Evolutionary conservation across 2,888 invertebrate genomes (phyloP), one percentile per base, ranked within the genome.

Genomic region (Drosophila greeni): DNA sequence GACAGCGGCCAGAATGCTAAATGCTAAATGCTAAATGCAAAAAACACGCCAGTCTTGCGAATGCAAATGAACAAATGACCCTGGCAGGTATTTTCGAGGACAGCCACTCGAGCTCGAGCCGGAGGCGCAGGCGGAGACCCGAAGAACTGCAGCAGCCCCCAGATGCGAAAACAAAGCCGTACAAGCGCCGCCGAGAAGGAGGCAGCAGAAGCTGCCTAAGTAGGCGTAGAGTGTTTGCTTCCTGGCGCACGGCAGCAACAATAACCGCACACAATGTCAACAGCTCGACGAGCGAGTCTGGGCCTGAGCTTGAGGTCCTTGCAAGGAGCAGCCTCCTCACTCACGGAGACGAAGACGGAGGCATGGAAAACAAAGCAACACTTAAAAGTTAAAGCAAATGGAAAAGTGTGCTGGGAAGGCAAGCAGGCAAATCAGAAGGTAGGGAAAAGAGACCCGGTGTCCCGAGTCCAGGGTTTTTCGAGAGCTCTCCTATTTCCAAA

Each of bases 61-160:
- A 84, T 81, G 80, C 84, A 81, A 81, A 81, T 84, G 84, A 79
- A 74, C 84, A 81, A 82, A 68, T 78, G 80, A 83, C 79, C 79
- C 84, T 80, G 79, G 68, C 78, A 60, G 70, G 59, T 42, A 39
- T 26, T 67, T 56, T 81, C 62, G 76, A 83, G 84, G 84, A 68
- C 84, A 73, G 49, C 59, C 68, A 81, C 83, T 80, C 68, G 66
- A 72, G 78, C 70, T 56, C 9, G 48, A 45, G 67, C 83, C 66
- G 36, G n/a, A 16, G 39, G 51, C 53, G 16, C 42, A 47, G 73
- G 60, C 76, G 39, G 24, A 18, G 42, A 55, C 55, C 39, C 18
- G 33, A 48, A 59, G 40, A 55, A 42, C 36, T 61, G 66, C 61
- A 52, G 60, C 69, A 73, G 69, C 68, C 64, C 56, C 52, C 40